Conservation (phyloP, 2,113 vertebrate species). For the Trichomycterus rosablanca region DNA sequence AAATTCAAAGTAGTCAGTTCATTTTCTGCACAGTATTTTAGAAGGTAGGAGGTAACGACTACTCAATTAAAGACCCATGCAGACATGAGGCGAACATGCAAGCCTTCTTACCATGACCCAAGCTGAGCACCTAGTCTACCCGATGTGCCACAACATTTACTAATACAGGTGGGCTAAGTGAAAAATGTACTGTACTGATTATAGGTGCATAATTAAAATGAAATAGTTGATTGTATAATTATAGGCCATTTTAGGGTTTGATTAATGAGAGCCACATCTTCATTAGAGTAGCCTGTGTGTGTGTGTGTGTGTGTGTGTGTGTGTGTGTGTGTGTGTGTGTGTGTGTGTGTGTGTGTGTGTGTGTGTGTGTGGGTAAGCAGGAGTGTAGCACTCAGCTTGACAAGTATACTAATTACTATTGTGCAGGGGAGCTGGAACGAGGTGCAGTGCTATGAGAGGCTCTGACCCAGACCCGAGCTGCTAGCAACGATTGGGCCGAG, state of each 20-base stretch:
- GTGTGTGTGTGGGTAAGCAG: constrained; percentile 58
- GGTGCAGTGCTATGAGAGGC: constrained; percentile 86
- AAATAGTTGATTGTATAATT: constrained; percentile 52
- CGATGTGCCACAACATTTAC: background rate
- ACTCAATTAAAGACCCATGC: no score
- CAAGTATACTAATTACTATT: constrained; percentile 99
- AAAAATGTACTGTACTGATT: background rate
- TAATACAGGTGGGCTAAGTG: background rate
- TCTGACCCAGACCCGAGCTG: constrained; percentile 65
- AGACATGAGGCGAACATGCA: no score
- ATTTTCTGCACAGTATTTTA: no score
- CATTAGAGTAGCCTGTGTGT: constrained; percentile 57
- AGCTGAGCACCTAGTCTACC: no score
- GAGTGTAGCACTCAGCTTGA: constrained; percentile 89
- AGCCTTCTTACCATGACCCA: no score
- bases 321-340: background rate
- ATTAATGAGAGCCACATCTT: constrained; percentile 81
- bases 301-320: no score
- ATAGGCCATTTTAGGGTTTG: constrained; percentile 74
- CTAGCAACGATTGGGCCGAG: constrained; percentile 92
- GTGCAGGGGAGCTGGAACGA: constrained; percentile 85
- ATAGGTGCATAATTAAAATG: background rate
- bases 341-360: constrained; percentile 2
- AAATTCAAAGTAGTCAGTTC: no score
- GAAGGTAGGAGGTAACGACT: no score